phyloP scores from a whole-genome alignment of 2,888 invertebrate genomes.

The Capitulum mitella region DNA sequence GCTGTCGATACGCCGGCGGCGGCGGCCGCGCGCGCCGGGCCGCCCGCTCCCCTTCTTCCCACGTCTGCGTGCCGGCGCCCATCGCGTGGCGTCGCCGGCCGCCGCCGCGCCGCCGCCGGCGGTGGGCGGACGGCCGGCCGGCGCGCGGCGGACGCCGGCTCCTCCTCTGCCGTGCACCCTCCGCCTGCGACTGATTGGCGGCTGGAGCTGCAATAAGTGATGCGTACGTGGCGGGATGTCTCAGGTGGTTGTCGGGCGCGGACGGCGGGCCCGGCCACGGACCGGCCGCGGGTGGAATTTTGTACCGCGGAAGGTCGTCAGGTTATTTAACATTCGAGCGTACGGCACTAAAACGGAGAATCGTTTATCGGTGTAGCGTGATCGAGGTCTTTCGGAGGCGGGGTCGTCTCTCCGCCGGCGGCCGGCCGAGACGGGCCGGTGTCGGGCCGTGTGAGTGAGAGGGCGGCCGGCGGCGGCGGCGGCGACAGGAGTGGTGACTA shows the following conservation, averaged over 20 bases:
- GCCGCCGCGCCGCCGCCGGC: not conserved
- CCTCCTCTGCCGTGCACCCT: too few species aligned
- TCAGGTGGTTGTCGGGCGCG: not conserved
- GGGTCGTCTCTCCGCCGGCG: not conserved
- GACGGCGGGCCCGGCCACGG: not conserved
- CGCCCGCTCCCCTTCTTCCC: not conserved
- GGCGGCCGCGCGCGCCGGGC: not conserved
- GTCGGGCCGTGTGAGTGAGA: too few species aligned
- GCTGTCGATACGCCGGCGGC: not conserved
- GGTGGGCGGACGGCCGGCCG: too few species aligned
- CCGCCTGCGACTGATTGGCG: not conserved
- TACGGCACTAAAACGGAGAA: not conserved
- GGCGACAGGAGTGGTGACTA: too few species aligned
- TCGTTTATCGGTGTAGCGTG: not conserved
- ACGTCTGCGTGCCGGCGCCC: too few species aligned
- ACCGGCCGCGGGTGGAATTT: not conserved
- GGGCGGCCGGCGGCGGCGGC: too few species aligned
- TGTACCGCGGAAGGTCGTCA: not conserved
- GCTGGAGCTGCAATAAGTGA: not conserved
- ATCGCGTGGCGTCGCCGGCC: not conserved
- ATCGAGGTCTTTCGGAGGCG: slow-evolving; percentile 17
- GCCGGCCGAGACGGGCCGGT: too few species aligned
- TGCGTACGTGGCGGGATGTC: not conserved
- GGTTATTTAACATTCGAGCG: slow-evolving; percentile 1
- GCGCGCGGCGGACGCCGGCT: too few species aligned